A percentile compares a stretch with the other conserved stretches of the same genome.
phyloP scores from a whole-genome alignment of 2,888 invertebrate species.

The Acholoe squamosa region DNA sequence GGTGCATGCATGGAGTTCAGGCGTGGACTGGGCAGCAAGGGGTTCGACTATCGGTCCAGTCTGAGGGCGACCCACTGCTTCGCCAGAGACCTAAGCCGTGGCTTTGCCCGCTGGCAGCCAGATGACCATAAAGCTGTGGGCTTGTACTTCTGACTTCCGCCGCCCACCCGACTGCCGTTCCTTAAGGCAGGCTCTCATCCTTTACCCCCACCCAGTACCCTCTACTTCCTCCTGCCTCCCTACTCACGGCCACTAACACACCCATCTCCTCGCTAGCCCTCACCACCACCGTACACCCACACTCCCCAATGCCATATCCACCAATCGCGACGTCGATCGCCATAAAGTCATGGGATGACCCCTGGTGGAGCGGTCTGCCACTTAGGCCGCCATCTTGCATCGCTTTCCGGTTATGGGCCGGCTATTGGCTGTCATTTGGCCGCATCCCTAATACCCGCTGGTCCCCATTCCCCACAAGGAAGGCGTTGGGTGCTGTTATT shows the following conservation, averaged over 20 bases:
- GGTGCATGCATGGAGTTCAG: not conserved
- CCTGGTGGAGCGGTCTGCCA: constrained; percentile 45
- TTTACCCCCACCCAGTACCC: not conserved
- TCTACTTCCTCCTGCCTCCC: not conserved
- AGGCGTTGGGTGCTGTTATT: not conserved
- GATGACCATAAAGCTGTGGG: constrained; percentile 36
- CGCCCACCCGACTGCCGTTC: constrained; percentile 26
- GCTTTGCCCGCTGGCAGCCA: constrained; percentile 36
- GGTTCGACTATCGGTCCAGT: not conserved
- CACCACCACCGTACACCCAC: not conserved
- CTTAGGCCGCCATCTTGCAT: constrained; percentile 50
- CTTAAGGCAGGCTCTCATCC: not conserved
- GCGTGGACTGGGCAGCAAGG: not conserved
- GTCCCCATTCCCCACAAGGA: not conserved
- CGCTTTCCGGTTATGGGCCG: constrained; percentile 61
- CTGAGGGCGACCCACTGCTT: not conserved
- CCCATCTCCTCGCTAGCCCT: constrained; percentile 2
- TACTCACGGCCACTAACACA: not conserved
- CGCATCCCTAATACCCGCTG: constrained; percentile 27
- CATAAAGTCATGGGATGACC: constrained; percentile 55
- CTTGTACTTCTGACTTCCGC: constrained; percentile 12
- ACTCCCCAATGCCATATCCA: not conserved
- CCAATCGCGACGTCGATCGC: constrained; percentile 59
- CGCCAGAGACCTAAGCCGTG: not conserved
- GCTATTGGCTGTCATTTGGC: constrained; percentile 59